phyloP scores from a whole-genome alignment of 2,888 invertebrate genomes.

The Auanema freiburgensis region DNA sequence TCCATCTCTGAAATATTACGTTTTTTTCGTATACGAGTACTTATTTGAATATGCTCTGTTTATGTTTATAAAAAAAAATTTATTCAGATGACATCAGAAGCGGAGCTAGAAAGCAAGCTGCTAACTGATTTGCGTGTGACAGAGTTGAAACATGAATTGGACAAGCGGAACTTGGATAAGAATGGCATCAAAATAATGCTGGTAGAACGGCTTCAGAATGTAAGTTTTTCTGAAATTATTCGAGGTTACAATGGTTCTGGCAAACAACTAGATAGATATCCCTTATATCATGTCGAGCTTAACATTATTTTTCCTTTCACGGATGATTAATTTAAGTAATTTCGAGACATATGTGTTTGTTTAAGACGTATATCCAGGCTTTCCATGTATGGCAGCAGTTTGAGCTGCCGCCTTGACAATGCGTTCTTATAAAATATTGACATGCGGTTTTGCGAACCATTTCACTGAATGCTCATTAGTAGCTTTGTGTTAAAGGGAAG shows the following conservation, averaged over 20 bases:
- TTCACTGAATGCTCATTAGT: no score
- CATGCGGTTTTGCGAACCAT: no score
- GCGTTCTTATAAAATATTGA: no score
- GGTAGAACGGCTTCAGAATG: constrained; percentile 79
- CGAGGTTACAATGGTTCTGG: no score
- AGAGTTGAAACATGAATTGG: constrained; percentile 70
- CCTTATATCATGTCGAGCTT: no score
- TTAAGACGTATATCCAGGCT: not conserved
- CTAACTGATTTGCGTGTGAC: constrained; percentile 20
- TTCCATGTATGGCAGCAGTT: constrained; percentile 6
- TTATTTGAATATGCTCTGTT: not conserved
- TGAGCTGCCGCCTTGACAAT: not conserved
- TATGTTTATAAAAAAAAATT: not conserved
- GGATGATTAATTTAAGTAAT: constrained; percentile 1
- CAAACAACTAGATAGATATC: no score
- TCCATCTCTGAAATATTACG: not conserved
- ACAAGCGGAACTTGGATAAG: constrained; percentile 78
- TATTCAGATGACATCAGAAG: constrained; percentile 16
- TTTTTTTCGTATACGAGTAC: constrained; percentile 2
- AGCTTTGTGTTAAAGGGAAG: no score
- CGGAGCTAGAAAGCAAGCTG: constrained; percentile 11
- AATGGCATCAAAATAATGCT: constrained; percentile 85
- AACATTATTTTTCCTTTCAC: no score
- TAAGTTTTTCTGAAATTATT: constrained; percentile 19
- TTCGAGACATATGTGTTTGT: not conserved